Conservation (phyloP, 2,797 vertebrate species). For the Tokudaia muenninki region DNA sequence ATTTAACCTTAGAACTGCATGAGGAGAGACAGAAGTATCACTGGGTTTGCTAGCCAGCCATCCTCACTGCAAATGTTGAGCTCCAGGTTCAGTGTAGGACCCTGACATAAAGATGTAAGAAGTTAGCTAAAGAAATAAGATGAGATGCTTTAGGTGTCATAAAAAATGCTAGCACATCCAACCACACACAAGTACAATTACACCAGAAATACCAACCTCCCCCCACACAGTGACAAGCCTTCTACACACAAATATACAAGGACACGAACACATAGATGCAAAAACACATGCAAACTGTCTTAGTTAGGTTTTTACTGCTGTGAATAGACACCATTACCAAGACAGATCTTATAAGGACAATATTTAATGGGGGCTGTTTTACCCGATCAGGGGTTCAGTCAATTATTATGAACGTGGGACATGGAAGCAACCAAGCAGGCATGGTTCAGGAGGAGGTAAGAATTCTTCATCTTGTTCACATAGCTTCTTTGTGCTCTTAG, state of each 20-base stretch:
- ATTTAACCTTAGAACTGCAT: not conserved
- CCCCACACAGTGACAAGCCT: not conserved
- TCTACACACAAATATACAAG: not conserved
- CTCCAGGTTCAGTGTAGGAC: not conserved
- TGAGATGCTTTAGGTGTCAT: not conserved
- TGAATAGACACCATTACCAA: no score
- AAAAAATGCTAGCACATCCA: not conserved
- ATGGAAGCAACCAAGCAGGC: no score
- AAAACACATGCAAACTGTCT: no score
- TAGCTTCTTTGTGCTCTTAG: no score
- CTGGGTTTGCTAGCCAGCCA: not conserved
- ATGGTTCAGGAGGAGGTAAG: no score
- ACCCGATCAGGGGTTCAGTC: no score
- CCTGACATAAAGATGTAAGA: not conserved
- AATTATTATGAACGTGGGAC: no score
- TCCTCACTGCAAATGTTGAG: not conserved
- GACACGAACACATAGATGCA: no score
- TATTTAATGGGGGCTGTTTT: no score
- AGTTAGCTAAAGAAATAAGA: not conserved
- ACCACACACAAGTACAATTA: not conserved
- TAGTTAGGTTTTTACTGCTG: no score
- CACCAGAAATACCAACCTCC: not conserved
- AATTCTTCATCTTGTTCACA: no score
- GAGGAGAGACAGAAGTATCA: not conserved
- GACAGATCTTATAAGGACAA: no score